phyloP scores from a whole-genome alignment of 1,140 invertebrate genomes.

The Trachymyrmex septentrionalis region DNA sequence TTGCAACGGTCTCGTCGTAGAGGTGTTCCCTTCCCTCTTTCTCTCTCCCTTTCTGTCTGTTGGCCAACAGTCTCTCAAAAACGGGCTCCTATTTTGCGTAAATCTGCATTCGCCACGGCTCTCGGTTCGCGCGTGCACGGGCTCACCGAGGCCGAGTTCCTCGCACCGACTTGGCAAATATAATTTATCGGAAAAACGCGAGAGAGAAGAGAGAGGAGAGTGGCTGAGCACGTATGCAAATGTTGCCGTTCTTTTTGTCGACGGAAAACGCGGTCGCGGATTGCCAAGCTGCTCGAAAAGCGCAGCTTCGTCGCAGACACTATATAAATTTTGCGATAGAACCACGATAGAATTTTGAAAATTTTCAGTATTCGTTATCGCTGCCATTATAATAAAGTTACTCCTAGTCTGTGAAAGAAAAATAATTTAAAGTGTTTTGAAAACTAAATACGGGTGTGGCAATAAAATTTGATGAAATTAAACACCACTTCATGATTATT shows the following conservation, averaged over 20 bases:
- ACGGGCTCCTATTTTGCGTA: conserved; percentile 55
- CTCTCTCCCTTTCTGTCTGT: neutral
- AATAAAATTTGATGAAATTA: no score
- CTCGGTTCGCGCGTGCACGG: conserved; percentile 28
- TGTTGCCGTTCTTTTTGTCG: conserved; percentile 49
- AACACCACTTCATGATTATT: no score
- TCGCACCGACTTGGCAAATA: conserved; percentile 53
- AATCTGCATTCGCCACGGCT: conserved; percentile 58
- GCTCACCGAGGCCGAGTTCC: conserved; percentile 20
- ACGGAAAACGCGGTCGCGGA: conserved; percentile 22
- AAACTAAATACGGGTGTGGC: no score
- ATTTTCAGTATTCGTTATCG: neutral
- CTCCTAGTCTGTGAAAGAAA: neutral
- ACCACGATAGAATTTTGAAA: conserved; percentile 11
- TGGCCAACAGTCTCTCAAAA: conserved; percentile 53
- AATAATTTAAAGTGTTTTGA: neutral
- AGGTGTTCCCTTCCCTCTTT: neutral
- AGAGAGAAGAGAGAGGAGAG: neutral
- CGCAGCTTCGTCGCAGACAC: neutral
- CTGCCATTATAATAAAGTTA: conserved; percentile 1
- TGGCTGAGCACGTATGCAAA: conserved; percentile 43
- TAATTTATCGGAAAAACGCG: conserved; percentile 62
- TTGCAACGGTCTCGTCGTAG: conserved; percentile 25
- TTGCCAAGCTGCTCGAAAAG: conserved; percentile 49
- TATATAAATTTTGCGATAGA: conserved; percentile 7